Evolutionary conservation across 1,140 invertebrate genomes (phyloP), one percentile per base, ranked within the genome.

Genomic region (Drosophila nigrodunni): DNA sequence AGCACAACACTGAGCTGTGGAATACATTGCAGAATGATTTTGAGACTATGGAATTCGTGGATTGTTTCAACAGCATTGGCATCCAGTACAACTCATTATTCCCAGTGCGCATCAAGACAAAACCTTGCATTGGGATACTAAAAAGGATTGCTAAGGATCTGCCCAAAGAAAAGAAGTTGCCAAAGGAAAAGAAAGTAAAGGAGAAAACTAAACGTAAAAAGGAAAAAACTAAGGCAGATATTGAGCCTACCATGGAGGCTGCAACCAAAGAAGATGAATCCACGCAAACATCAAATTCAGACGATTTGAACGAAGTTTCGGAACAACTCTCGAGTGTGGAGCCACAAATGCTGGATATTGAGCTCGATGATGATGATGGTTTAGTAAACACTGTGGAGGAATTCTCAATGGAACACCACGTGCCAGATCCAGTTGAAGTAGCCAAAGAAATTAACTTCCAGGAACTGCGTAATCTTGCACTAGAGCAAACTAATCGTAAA

Each of bases 51-150:
- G 95, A 96, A 85, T 95, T 94, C 65, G 93, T 97, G 1, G 96
- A 97, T 81, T 95, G 96, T 61, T 98, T 97, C 93, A 96, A 96
- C 52, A 96, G 96, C 80, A 95, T 98, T 66, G 94, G 95, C 25
- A 94, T 97, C 58, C 96, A 97, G 91, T 96, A 97, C 87, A 95
- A 95, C 78, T 93, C 95, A 9, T 93, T 97, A 61, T 95, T 96
- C 1, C 96, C 97, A 10, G 94, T 98, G 3, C 95, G 93, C 93
- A 96, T 98, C 52, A 96, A 96, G 93, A 97, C 95, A 0, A 96
- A 96, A 90, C 96, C 96, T 2, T 94, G 94, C 46, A 94, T 98
- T 70, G 96, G 96, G 77, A 95, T 97, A 64, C 93, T 97, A 95
- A 92, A 93, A 94, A 75, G 54, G 67, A 2, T 18, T 10, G 30